These are phyloP conservation scores for Nephrotoma flavescens DNA, from an alignment of 2,888 invertebrate genomes.

Conservation along the genomic window DNA sequence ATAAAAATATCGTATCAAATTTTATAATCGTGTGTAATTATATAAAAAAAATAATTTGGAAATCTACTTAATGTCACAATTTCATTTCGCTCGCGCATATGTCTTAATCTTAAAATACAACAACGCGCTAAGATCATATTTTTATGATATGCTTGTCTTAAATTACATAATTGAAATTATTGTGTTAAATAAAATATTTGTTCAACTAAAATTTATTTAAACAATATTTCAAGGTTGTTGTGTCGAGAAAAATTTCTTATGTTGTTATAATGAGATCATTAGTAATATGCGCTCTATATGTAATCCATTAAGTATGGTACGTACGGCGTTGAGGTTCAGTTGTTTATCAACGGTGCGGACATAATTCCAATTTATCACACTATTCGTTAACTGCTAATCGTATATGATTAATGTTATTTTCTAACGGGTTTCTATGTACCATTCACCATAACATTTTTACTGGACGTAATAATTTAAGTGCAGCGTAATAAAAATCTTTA, in stretches of 20 bases:
- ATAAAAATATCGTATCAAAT: background rate
- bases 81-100: background rate
- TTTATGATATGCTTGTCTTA: background rate
- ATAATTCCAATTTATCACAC: background rate
- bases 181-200: background rate
- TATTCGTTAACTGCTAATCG: background rate
- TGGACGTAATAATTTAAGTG: background rate
- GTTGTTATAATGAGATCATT: background rate
- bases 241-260: background rate
- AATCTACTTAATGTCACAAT: background rate
- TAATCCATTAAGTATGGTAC: background rate
- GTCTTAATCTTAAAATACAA: background rate
- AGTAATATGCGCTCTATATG: background rate
- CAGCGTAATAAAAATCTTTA: background rate
- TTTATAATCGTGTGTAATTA: background rate
- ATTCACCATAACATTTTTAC: background rate
- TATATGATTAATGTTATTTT: background rate
- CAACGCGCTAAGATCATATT: background rate
- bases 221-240: background rate
- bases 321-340: background rate
- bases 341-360: background rate
- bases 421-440: background rate
- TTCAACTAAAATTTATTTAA: background rate
- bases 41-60: background rate
- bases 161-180: background rate